Evolutionary conservation across 2,888 invertebrate species (phyloP), one percentile per base, ranked within the genome.

Genomic region (Prostheceraeus crozeri): DNA sequence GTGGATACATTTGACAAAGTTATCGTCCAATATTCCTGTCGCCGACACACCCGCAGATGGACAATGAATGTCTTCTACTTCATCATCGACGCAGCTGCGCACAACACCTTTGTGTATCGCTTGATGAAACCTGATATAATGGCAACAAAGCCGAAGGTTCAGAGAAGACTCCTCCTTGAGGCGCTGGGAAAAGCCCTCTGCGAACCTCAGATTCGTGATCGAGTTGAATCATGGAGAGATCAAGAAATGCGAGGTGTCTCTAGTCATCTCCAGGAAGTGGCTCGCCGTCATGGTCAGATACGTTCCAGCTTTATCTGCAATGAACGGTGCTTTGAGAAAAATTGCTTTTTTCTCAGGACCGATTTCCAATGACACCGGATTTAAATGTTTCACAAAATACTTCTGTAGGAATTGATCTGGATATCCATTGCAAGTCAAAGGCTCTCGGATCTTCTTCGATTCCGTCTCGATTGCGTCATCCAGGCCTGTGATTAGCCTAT

Each of bases 1-100:
- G 40, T 40, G 14, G 40, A 40, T 23, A 40, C 40, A 23, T 40
- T 40, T 40, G 40, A 40, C 40, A 40, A 40, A 40, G n/a, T 40
- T 14, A 40, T 40, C n/a, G 19, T 16, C 21, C 40, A 40, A 23
- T 40, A 40, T 40, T 40, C 40, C 6, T 40, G 40, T 40, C 40
- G 40, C 8, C n/a, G 40, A 40, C n/a, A 40, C 40, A 40, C 40
- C 6, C n/a, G n/a, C 21, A 14, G 19, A 40, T 40, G 40, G 40
- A 14, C 40, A 16, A n/a, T 40, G 40, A 40, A 40, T 40, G 40
- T 40, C n/a, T 40, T 40, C 40, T 40, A 16, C 40, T 40, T 40
- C 16, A 40, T 40, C 14, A 4, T 40, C n/a, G 40, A 40, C 21
- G n/a, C n/a, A n/a, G n/a, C n/a, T n/a, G n/a, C n/a, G n/a, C n/a